These are phyloP conservation scores for Venusia cambrica DNA, from an alignment of 2,888 invertebrate genomes.

Conservation along the genomic window DNA sequence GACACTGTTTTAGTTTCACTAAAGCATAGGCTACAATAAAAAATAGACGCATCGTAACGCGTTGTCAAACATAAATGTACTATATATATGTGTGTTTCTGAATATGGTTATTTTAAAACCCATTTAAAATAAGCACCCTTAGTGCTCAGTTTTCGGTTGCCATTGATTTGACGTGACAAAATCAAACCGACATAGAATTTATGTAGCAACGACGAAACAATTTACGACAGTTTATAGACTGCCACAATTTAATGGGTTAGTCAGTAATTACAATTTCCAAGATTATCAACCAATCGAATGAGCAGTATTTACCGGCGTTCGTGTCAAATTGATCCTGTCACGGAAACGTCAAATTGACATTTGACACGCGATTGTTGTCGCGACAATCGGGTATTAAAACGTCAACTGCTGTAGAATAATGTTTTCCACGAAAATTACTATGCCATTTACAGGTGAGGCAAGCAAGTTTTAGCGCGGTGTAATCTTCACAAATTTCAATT, in stretches of 20 bases:
- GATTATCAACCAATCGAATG: conserved; percentile 36
- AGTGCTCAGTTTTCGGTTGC: too few species aligned
- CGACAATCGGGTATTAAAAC: conserved; percentile 27
- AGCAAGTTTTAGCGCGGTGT: conserved; percentile 13
- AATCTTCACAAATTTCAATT: too few species aligned
- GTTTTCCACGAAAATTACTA: conserved; percentile 18
- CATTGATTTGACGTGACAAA: conserved; percentile 17
- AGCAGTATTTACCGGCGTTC: conserved; percentile 42
- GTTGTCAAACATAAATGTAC: too few species aligned
- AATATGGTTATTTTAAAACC: too few species aligned
- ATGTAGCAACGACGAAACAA: conserved; percentile 7
- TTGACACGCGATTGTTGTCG: conserved; percentile 40
- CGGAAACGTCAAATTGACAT: conserved; percentile 36
- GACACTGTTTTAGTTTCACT: too few species aligned
- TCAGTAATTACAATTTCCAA: conserved; percentile 33
- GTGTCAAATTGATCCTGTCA: conserved; percentile 42
- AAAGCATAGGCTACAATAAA: too few species aligned
- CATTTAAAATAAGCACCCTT: too few species aligned
- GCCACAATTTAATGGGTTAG: conserved; percentile 15
- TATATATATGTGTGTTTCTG: too few species aligned
- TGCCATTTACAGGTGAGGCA: conserved; percentile 12
- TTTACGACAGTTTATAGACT: conserved; percentile 10
- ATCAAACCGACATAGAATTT: conserved; percentile 9
- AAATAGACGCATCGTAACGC: too few species aligned
- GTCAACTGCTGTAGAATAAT: conserved; percentile 21